Evolutionary conservation across 2,888 invertebrate genomes (phyloP), one percentile per base, ranked within the genome.

Genomic region (Luperina testacea): DNA sequence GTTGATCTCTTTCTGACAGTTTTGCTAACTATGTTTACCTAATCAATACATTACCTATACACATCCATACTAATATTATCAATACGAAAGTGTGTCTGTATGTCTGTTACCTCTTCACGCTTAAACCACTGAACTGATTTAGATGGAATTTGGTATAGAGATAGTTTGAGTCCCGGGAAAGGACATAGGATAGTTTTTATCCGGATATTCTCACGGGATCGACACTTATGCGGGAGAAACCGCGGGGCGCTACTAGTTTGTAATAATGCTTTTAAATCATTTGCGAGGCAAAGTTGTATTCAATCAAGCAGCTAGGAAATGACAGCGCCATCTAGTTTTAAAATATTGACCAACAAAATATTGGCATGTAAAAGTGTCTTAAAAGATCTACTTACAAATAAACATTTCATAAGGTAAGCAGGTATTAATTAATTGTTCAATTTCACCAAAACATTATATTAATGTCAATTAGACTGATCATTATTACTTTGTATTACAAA

Each of bases 401-500:
- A 57, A 24, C 24, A 24, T 57, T 57, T 57, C 24, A 6, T 13
- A 3, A 71, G 38, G 38, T 57, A 59, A 67, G 24, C 70, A 38
- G 24, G 8, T 65, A 42, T 0, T 64, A 48, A 0, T 72, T n/a
- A 61, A 0, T 61, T 61, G 51, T 63, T 69, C 11, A 38, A 63
- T 63, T 67, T 42, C 13, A 24, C 15, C 27, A 65, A 80, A 67
- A 59, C 24, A 27, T 67, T 51, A 65, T 45, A 32, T 42, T 11
- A 27, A 63, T 65, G n/a, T 51, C 9, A 65, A 74, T 84, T 64
- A 68, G 13, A 76, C 51, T 69, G 64, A 77, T 57, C 6, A 20
- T 42, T 38, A 71, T 68, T 75, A 48, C 53, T 64, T 82, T 79
- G 65, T 69, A 76, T 67, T 61, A 72, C 74, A 72, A 77, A 67